Base-by-base conservation (phyloP, 2,888 invertebrate genomes). In the Agriopis aurantiaria region DNA sequence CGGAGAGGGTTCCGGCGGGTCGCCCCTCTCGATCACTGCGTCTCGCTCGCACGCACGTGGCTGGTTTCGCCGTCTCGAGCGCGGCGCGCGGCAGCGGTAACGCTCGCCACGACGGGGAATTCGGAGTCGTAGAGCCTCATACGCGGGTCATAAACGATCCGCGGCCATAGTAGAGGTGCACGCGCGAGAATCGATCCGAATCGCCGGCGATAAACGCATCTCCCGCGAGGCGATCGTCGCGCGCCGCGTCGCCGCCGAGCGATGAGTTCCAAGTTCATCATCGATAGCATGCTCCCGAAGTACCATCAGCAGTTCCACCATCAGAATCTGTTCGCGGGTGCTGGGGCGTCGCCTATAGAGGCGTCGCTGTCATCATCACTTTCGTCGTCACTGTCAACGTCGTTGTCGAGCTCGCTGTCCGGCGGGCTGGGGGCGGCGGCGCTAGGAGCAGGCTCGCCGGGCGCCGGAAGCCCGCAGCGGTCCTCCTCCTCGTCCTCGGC, bases 281-380 rank as follows among this genome's bases (percentile, higher is more conserved):
- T 98, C 96, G 98, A 98, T 97, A 98, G 98, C 96, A 98, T 98
- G 98, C 97, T 98, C 95, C 98, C 98, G 88, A 98, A 98, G 96
- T 98, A 98, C 95, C 97, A 95, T 91, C 95, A 95, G 92, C 95
- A 95, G 92, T 96, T 97, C 91, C 96, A 96, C 89, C 96, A 94
- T 79, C 94, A 94, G 91, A 95, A 94, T 88, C 86, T 95, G 89
- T 95, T 95, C 91, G 92, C 94, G 90, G 92, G 94, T 84, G 96
- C 95, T 95, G 96, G 95, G 95, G 96, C 94, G 96, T 96, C 95
- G 96, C 97, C 92, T 95, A 96, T 95, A 95, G 96, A 88, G 96
- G 95, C 92, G 96, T 96, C 93, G 94, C 93, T 90, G 90, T 95
- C 89, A 87, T 96, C 86, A 84, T 96, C 90, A 88, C 90, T 93